Conservation (phyloP, 2,888 invertebrate species). For the Idaea aversata region DNA sequence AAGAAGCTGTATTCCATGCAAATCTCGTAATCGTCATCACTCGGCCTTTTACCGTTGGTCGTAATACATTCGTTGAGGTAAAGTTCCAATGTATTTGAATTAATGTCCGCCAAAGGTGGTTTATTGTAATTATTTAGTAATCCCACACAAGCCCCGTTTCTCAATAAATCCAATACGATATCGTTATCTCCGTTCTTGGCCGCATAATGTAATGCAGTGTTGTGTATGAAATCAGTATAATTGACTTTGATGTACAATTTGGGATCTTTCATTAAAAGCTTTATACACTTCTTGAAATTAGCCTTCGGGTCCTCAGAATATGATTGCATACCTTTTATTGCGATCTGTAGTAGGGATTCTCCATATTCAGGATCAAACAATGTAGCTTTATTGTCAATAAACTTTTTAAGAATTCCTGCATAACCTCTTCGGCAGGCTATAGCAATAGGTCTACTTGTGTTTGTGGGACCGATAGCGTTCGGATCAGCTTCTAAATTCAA, state of each 20-base stretch:
- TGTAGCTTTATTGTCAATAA: conserved; percentile 69
- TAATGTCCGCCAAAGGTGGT: conserved; percentile 86
- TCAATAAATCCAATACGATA: conserved; percentile 82
- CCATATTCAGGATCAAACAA: conserved; percentile 69
- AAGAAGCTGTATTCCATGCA: conserved; percentile 86
- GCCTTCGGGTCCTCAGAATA: conserved; percentile 66
- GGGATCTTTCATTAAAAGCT: conserved; percentile 78
- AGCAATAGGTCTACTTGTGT: conserved; percentile 77
- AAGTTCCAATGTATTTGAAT: conserved; percentile 84
- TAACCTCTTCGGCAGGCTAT: conserved; percentile 83
- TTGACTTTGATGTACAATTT: conserved; percentile 82
- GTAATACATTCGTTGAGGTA: conserved; percentile 87
- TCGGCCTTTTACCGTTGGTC: conserved; percentile 82
- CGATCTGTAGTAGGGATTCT: conserved; percentile 78
- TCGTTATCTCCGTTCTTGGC: conserved; percentile 84
- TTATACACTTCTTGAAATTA: conserved; percentile 82
- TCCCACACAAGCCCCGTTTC: conserved; percentile 87
- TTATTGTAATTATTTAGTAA: conserved; percentile 82
- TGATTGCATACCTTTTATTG: conserved; percentile 77
- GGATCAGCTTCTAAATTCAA: conserved; percentile 76
- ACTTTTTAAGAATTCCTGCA: conserved; percentile 74
- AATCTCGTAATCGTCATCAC: conserved; percentile 86
- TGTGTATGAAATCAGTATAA: conserved; percentile 81
- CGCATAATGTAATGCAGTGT: conserved; percentile 88
- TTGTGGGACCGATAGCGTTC: conserved; percentile 72